phyloP scores from a whole-genome alignment of 2,888 invertebrate genomes.

The Graphium colonna region DNA sequence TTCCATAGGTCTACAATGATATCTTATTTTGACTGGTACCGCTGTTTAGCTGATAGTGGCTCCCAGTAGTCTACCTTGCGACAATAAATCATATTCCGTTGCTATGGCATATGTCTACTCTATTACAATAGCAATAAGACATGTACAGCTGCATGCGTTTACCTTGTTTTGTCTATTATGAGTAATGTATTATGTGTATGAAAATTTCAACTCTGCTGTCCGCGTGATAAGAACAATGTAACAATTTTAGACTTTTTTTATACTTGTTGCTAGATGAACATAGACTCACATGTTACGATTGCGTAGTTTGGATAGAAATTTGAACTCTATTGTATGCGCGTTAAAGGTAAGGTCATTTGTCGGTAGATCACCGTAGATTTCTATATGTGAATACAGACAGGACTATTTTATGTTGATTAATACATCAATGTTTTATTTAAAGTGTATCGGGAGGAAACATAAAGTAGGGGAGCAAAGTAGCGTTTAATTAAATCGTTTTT shows the following conservation, averaged over 20 bases:
- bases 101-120: neutral
- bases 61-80: slow-evolving; percentile 5
- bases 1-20: slow-evolving; percentile 1
- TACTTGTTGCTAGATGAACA: too few relatives aligned
- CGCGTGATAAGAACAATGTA: too few relatives aligned
- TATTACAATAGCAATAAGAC: neutral
- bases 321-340: neutral
- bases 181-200: too few relatives aligned
- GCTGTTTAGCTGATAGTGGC: neutral
- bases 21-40: neutral
- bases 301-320: neutral
- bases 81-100: neutral
- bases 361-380: neutral
- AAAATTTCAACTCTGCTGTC: too few relatives aligned
- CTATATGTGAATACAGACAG: slow-evolving; percentile 7
- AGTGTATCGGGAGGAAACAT: slow-evolving; percentile 12
- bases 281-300: too few relatives aligned
- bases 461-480: slow-evolving; percentile 2
- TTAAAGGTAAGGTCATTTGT: neutral
- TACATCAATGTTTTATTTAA: neutral
- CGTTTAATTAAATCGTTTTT: slow-evolving; percentile 16
- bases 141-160: neutral
- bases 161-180: too few relatives aligned
- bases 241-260: too few relatives aligned
- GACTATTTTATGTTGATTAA: neutral